A percentile compares a stretch with the other conserved stretches of the same genome.
phyloP scores from a whole-genome alignment of 1,140 invertebrate genomes.

The Dendroctonus valens region DNA sequence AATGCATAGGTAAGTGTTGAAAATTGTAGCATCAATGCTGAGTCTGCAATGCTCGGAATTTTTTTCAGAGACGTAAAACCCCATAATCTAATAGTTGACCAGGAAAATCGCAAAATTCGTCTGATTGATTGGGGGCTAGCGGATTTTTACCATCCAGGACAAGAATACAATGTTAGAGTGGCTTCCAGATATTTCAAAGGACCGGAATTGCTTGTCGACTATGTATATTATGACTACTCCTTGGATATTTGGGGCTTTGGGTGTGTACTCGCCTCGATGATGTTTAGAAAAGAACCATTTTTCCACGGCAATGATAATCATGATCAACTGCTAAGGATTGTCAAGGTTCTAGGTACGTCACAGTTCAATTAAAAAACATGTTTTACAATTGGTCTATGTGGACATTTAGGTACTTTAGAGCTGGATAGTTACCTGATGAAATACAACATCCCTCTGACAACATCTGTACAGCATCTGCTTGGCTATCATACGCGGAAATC shows the following conservation, averaged over 20 bases:
- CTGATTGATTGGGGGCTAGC: conserved; percentile 82
- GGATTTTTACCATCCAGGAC: conserved; percentile 82
- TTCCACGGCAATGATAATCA: conserved; percentile 99
- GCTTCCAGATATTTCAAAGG: conserved; percentile 99
- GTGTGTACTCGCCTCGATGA: conserved; percentile 99
- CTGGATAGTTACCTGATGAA: conserved; percentile 98
- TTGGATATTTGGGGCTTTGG: conserved; percentile 99
- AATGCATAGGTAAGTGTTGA: conserved; percentile 60
- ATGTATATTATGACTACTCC: conserved; percentile 99
- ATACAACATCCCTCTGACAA: conserved; percentile 98
- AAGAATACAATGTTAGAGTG: conserved; percentile 98
- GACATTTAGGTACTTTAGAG: conserved; percentile 74
- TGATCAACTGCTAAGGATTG: conserved; percentile 98
- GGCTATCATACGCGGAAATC: conserved; percentile 97
- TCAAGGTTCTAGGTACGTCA: conserved; percentile 87
- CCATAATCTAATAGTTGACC: conserved; percentile 81
- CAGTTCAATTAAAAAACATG: not conserved
- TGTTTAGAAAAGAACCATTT: conserved; percentile 99
- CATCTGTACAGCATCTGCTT: conserved; percentile 94
- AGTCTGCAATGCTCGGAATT: not conserved
- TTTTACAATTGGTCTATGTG: not conserved
- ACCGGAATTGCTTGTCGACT: conserved; percentile 97
- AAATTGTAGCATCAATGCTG: not conserved
- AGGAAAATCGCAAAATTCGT: conserved; percentile 69
- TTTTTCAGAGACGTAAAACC: conserved; percentile 66